Conservation (phyloP, 2,888 invertebrate genomes). For the Pachliopta kotzebuea region DNA sequence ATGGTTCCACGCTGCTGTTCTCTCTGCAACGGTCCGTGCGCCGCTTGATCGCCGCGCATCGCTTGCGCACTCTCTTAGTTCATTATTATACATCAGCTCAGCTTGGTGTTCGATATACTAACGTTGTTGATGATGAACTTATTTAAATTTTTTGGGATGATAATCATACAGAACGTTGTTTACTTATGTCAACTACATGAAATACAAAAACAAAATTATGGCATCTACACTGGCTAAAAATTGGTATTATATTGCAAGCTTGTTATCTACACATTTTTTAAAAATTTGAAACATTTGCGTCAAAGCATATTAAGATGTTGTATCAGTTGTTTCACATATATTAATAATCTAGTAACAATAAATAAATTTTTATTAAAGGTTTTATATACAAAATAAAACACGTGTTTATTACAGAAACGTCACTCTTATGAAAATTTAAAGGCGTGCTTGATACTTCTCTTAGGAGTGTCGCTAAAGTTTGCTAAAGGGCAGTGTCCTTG, state of each 20-base stretch:
- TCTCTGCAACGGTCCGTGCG: slow-evolving; percentile 55
- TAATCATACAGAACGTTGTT: neutral
- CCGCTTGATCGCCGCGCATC: slow-evolving; percentile 51
- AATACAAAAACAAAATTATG: neutral
- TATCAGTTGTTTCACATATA: too few species aligned
- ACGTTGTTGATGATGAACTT: neutral
- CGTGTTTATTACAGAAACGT: slow-evolving; percentile 47
- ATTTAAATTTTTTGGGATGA: neutral
- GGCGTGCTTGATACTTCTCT: slow-evolving; percentile 47
- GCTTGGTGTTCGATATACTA: slow-evolving; percentile 10
- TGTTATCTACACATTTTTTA: too few species aligned
- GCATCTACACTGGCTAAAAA: neutral
- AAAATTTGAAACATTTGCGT: too few species aligned
- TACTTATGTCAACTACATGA: neutral
- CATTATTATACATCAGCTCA: slow-evolving; percentile 26
- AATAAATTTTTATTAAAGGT: neutral
- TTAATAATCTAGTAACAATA: neutral
- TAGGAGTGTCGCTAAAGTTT: slow-evolving; percentile 39
- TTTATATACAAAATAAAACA: neutral
- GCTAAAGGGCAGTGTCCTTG: slow-evolving; percentile 89
- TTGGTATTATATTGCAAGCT: too few species aligned
- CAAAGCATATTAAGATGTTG: too few species aligned
- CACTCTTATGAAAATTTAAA: slow-evolving; percentile 36
- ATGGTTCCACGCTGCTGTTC: slow-evolving; percentile 61
- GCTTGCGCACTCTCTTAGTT: slow-evolving; percentile 30